A percentile compares a stretch with the other conserved stretches of the same genome.
These are phyloP conservation scores for Sigmodon hispidus DNA, from an alignment of 2,113 vertebrate genomes.

Conservation along the genomic window DNA sequence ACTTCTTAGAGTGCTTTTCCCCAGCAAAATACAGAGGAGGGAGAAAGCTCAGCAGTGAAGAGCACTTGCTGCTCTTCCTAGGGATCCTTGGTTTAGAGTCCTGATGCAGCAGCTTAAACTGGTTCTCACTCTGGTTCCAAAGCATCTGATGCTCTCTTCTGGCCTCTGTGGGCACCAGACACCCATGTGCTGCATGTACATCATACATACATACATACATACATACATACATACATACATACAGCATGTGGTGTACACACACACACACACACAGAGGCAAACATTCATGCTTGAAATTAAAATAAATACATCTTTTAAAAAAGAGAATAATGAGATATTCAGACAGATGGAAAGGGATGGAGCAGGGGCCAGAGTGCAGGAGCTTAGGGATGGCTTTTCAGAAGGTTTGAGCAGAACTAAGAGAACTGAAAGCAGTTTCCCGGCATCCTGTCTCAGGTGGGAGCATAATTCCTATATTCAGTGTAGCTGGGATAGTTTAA, in stretches of 20 bases:
- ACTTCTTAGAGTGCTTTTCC: neutral
- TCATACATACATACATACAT: neutral
- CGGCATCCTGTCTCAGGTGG: neutral
- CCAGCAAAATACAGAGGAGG: neutral
- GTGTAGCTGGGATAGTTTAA: neutral
- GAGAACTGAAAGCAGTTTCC: neutral
- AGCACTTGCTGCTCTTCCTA: neutral
- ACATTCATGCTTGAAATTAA: neutral
- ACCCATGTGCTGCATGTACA: neutral
- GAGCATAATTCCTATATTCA: neutral
- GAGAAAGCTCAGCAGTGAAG: neutral
- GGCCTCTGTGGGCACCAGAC: neutral
- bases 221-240: neutral
- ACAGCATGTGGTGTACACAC: too few species aligned
- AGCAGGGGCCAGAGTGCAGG: neutral
- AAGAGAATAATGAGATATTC: neutral
- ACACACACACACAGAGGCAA: neutral
- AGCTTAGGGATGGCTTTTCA: neutral
- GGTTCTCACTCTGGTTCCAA: neutral
- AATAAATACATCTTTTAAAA: neutral
- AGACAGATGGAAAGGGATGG: neutral
- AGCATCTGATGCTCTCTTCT: neutral
- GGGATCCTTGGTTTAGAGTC: neutral
- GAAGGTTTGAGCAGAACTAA: neutral
- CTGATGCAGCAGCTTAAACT: neutral